These are phyloP conservation scores for Onchidella celtica DNA, from an alignment of 2,888 invertebrate species.

Conservation along the genomic window DNA sequence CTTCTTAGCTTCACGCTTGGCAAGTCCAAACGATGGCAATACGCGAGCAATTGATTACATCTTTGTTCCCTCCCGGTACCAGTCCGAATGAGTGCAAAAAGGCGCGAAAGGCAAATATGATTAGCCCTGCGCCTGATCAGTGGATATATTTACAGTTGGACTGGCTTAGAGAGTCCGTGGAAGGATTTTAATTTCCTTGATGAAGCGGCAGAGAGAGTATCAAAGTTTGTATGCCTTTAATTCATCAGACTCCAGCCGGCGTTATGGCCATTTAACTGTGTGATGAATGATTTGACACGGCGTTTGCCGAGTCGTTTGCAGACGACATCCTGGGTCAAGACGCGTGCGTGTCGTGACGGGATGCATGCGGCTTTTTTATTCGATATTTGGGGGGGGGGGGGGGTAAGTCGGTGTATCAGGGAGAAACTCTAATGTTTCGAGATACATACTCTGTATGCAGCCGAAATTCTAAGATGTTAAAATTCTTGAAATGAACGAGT, in stretches of 20 bases:
- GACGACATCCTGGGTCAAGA: constrained; percentile 37
- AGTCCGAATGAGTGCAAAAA: constrained; percentile 55
- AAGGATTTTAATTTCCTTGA: constrained; percentile 68
- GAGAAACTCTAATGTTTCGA: no score
- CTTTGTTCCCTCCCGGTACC: constrained; percentile 55
- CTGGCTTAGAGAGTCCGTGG: constrained; percentile 57
- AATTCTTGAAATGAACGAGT: no score
- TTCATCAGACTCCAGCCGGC: constrained; percentile 59
- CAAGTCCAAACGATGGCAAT: constrained; percentile 55
- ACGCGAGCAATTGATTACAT: constrained; percentile 59
- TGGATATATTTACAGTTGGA: constrained; percentile 62
- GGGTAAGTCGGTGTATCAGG: no score
- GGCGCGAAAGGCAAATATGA: constrained; percentile 62
- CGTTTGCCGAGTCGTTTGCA: constrained; percentile 51
- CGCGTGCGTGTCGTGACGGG: constrained; percentile 43
- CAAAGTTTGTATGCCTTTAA: constrained; percentile 62
- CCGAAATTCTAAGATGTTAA: no score
- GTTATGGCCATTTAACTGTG: constrained; percentile 62
- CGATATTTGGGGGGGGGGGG: no score
- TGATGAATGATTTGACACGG: constrained; percentile 60
- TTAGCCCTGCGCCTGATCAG: constrained; percentile 60
- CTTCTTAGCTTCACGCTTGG: constrained; percentile 50
- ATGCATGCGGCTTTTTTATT: neutral
- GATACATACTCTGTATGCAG: no score
- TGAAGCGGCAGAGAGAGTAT: constrained; percentile 61